Evolutionary conservation across 2,797 vertebrate species (phyloP), one percentile per base, ranked within the genome.

Genomic region (Euphonia xanthogaster): DNA sequence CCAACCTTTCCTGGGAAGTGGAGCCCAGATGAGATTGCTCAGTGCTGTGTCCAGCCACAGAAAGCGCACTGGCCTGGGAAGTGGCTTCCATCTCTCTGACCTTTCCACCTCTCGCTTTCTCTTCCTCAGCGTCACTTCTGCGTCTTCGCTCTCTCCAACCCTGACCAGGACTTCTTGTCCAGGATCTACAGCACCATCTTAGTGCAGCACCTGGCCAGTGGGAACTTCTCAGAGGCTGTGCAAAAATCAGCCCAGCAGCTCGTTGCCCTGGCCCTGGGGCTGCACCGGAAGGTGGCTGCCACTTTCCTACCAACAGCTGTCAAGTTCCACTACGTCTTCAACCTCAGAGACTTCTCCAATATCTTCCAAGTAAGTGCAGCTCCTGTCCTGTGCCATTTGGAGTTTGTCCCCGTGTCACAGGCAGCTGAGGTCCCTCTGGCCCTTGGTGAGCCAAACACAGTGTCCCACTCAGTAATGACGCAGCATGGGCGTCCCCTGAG

Each of bases 301-400:
- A 97, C 97, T 5, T 99, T 99, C 96, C 98, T 99, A 50, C 99
- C 99, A 60, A 99, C 99, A 0, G 99, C 98, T 2, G 89, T 99
- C 97, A 99, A 99, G 97, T 99, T 99, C 97, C 99, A 99, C 98
- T 99, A 99, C 16, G 74, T 99, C 95, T 99, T 99, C 96, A 99
- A 99, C 96, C 98, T 99, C 88, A 97, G 99, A 37, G 99, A 99
- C 97, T 98, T 99, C 48, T 99, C 99, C 98, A 99, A 98, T 93
- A 98, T 99, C 90, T 99, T 99, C 97, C 99, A 99, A 97, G 99
- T 99, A 88, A 97, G 98, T 87, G 63, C 22, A 18, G 45, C 62
- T 86, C 27, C 50, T 75, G 30, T 81, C 33, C 31, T 50, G 13
- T 54, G 53, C 35, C 21, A 27, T 30, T 67, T 40, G 50, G 30